These are phyloP conservation scores for Tenthredo amoena DNA, from an alignment of 2,888 invertebrate genomes.

Conservation along the genomic window DNA sequence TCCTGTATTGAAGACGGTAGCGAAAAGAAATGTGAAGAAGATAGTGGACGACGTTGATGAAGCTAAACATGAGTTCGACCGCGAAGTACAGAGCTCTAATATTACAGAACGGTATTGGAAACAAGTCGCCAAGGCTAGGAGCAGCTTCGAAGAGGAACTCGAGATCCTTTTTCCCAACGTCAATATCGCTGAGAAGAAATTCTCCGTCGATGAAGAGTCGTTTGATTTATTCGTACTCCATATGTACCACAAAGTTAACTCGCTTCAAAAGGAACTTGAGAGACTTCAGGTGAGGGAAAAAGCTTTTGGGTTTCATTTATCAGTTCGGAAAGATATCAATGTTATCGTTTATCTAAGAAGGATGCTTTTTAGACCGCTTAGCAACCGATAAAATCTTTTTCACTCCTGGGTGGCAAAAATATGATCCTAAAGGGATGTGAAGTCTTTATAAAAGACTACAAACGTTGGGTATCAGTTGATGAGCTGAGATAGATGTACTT, in stretches of 20 bases:
- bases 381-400: background rate
- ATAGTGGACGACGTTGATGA: conserved; percentile 81
- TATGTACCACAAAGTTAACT: conserved; percentile 87
- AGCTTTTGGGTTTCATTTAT: conserved; percentile 5
- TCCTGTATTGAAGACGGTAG: conserved; percentile 72
- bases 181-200: conserved; percentile 84
- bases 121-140: conserved; percentile 84
- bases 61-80: conserved; percentile 82
- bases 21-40: conserved; percentile 72
- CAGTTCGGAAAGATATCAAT: background rate
- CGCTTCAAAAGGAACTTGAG: conserved; percentile 88
- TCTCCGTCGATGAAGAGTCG: conserved; percentile 83
- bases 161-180: conserved; percentile 87
- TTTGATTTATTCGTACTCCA: conserved; percentile 90
- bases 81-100: conserved; percentile 80
- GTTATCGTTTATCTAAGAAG: too few species aligned
- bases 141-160: conserved; percentile 83
- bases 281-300: conserved; percentile 82
- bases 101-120: conserved; percentile 91
- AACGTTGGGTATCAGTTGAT: too few species aligned
- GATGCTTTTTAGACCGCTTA: background rate
- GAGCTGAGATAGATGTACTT: background rate
- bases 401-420: too few species aligned
- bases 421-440: too few species aligned
- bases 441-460: too few species aligned